Conservation (phyloP, 1,140 invertebrate genomes). For the Acromyrmex heyeri region DNA sequence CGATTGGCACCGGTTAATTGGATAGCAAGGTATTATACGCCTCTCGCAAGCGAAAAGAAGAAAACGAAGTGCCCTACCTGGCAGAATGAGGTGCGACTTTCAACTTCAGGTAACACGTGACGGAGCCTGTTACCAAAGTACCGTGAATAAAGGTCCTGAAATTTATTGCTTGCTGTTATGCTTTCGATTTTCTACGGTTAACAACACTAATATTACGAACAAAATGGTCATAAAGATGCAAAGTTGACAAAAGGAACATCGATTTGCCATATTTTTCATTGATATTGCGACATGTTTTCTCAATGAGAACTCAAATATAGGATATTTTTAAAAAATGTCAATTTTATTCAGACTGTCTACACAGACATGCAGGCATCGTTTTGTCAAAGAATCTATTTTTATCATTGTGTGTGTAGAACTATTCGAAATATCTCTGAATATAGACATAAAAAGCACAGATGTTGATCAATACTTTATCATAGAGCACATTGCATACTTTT, state of each 20-base stretch:
- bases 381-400: neutral
- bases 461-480: neutral
- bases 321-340: neutral
- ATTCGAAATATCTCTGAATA: neutral
- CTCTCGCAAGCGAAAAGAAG: slow-evolving; percentile 4
- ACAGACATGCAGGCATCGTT: neutral
- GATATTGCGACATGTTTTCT: no score
- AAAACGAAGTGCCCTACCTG: neutral
- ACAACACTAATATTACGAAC: slow-evolving; percentile 26
- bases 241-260: neutral
- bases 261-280: slow-evolving; percentile 5
- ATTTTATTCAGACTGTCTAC: neutral
- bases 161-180: slow-evolving; percentile 54
- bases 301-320: no score
- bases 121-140: slow-evolving; percentile 52
- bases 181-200: slow-evolving; percentile 48
- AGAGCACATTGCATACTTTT: neutral
- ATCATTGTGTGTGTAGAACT: neutral
- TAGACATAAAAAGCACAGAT: neutral
- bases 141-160: slow-evolving; percentile 50
- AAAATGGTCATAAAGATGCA: neutral
- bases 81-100: slow-evolving; percentile 44
- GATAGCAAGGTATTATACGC: slow-evolving; percentile 41
- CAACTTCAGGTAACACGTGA: slow-evolving; percentile 49
- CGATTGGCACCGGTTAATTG: slow-evolving; percentile 51